Evolutionary conservation across 2,888 invertebrate genomes (phyloP).

Genomic region (Cepaea hortensis): DNA sequence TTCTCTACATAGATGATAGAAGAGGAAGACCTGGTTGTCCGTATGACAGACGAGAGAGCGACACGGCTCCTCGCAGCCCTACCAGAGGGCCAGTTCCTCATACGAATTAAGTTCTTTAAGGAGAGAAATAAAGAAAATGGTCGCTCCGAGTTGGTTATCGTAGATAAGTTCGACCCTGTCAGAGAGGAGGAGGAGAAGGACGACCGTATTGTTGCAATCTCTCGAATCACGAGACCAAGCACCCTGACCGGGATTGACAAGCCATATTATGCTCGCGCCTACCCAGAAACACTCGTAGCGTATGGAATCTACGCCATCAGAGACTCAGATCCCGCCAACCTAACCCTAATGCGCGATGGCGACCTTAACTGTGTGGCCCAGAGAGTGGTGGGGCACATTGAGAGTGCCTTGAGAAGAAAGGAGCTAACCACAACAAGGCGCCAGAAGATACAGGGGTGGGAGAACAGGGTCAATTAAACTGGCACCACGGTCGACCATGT

Average conservation of each 20-base stretch:
- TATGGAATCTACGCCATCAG: constrained; percentile 9
- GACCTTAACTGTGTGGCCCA: constrained; percentile 19
- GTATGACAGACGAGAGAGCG: too few species aligned
- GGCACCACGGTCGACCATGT: constrained; percentile 15
- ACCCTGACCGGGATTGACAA: background rate
- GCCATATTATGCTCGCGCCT: background rate
- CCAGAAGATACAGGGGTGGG: constrained; percentile 2
- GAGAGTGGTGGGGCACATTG: constrained; percentile 6
- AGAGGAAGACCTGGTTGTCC: too few species aligned
- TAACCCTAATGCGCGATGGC: background rate
- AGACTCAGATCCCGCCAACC: constrained; percentile 3
- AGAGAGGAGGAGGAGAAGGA: too few species aligned
- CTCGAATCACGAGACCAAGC: too few species aligned
- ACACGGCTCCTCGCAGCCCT: too few species aligned
- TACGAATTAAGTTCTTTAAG: too few species aligned
- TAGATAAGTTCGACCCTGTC: too few species aligned
- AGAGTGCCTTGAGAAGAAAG: constrained; percentile 1
- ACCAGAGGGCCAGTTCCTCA: too few species aligned
- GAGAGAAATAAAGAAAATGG: too few species aligned
- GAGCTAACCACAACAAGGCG: background rate
- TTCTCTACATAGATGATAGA: too few species aligned
- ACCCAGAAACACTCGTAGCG: background rate
- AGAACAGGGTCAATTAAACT: background rate
- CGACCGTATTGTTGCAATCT: too few species aligned
- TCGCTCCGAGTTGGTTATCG: too few species aligned